Conservation (phyloP, 2,888 invertebrate genomes). For the Ormyrus nitidulus region DNA sequence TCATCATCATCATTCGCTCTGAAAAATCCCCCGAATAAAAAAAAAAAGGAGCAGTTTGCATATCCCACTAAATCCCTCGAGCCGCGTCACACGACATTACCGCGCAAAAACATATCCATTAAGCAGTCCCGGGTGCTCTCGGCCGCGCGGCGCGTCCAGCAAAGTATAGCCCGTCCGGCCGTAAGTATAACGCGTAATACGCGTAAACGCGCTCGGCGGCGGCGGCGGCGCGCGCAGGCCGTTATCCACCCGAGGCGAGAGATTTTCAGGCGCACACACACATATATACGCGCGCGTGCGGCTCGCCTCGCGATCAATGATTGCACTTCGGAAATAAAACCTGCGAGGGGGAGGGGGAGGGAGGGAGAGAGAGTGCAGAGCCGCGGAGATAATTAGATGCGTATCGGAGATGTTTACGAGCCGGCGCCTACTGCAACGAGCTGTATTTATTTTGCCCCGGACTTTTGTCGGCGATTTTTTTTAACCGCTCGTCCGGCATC, state of each 20-base stretch:
- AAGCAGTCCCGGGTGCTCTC: not conserved
- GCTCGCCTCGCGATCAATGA: slow-evolving; percentile 47
- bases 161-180: not conserved
- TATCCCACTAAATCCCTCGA: slow-evolving; percentile 34
- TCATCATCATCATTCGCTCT: too few species aligned
- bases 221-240: slow-evolving; percentile 32
- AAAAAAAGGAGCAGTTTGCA: too few species aligned
- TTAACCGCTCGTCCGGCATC: too few species aligned
- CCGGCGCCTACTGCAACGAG: too few species aligned
- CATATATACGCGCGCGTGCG: slow-evolving; percentile 14
- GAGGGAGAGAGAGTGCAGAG: not conserved
- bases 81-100: slow-evolving; percentile 43
- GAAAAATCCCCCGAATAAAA: too few species aligned
- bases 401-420: not conserved
- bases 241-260: slow-evolving; percentile 55
- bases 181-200: slow-evolving; percentile 49
- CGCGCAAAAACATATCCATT: slow-evolving; percentile 55
- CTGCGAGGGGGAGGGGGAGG: too few species aligned
- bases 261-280: slow-evolving; percentile 50
- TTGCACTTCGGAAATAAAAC: slow-evolving; percentile 40
- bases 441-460: too few species aligned
- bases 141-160: not conserved
- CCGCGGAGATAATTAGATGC: slow-evolving; percentile 35
- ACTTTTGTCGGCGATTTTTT: too few species aligned
- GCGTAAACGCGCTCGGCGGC: slow-evolving; percentile 19